Base-by-base conservation (phyloP, 1,140 invertebrate species). In the Hylaeus volcanicus region DNA sequence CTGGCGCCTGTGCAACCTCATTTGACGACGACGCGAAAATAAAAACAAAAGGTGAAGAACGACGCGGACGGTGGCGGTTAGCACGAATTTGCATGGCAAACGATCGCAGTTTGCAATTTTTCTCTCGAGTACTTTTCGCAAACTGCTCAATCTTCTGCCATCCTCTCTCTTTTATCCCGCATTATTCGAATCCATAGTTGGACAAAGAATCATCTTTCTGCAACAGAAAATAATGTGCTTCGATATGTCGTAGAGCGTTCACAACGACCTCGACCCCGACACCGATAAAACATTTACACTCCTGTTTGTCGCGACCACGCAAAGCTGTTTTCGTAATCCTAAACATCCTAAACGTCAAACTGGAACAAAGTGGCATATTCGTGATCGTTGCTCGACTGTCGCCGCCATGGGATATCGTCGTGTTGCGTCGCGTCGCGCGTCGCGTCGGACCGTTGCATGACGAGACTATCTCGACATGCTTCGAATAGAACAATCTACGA, bases 1-100 rank as follows among this genome's bases (percentile, higher is more conserved):
- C 55, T 79, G 85, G 85, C 85, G 85, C 85, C 85, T 58, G 73
- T 76, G 56, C 75, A 81, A 84, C 79, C 80, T 61, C 70, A 48
- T 82, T 84, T 14, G 53, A 51, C 15, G 74, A 81, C 58, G 43
- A 71, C 80, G 63, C 60, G 68, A 43, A 78, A 71, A 79, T 58
- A 82, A 73, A 73, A 82, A 68, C 43, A 71, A 53, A 45, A 43
- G 9, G 51, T 51, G 51, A 41, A 53, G 45, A 15, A 3, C 51
- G 8, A 11, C n/a, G 26, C 26, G 26, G 1, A 60, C 11, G 43
- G 39, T 53, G 51, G 45, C 58, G 15, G 37, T 14, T 45, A 37
- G n/a, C 1, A 26, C 45, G n/a, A 65, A 78, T 78, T 78, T 72
- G 56, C 76, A 72, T 71, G 3, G 56, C 45, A 53, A 61, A 48